Evolutionary conservation across 2,797 vertebrate species (phyloP).

Genomic region (Malurus leucopterus): DNA sequence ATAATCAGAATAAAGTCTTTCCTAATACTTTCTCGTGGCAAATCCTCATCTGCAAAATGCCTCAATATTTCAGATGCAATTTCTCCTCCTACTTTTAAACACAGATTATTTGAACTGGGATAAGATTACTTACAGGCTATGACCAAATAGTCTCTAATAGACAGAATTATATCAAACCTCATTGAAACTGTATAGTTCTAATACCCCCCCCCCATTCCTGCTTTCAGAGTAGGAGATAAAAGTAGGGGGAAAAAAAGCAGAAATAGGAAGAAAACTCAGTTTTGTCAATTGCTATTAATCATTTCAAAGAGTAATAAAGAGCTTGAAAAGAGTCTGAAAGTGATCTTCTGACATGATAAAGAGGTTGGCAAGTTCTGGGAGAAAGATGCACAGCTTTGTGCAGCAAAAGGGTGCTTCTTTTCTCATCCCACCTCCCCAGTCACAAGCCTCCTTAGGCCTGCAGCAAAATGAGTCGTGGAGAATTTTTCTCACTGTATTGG

Average conservation of each 20-base stretch:
- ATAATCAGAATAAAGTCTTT: background rate
- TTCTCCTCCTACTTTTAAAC: background rate
- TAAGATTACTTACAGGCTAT: background rate
- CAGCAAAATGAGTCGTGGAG: background rate
- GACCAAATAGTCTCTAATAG: background rate
- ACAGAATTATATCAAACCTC: background rate
- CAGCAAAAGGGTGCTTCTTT: background rate
- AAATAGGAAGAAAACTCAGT: background rate
- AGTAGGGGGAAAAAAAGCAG: background rate
- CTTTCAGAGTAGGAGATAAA: background rate
- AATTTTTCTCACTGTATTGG: background rate
- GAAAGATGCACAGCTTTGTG: background rate
- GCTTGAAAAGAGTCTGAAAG: background rate
- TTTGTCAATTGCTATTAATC: background rate
- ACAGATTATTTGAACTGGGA: background rate
- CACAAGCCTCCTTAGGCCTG: background rate
- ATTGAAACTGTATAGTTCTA: background rate
- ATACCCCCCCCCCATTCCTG: rapidly evolving
- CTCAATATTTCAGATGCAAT: background rate
- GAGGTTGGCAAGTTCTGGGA: background rate
- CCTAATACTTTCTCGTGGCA: background rate
- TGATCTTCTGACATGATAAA: background rate
- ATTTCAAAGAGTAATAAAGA: background rate
- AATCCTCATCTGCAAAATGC: background rate
- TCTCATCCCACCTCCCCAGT: background rate